Evolutionary conservation across 2,113 vertebrate species (phyloP), one percentile per base, ranked within the genome.

Genomic region (Ovis canadensis): DNA sequence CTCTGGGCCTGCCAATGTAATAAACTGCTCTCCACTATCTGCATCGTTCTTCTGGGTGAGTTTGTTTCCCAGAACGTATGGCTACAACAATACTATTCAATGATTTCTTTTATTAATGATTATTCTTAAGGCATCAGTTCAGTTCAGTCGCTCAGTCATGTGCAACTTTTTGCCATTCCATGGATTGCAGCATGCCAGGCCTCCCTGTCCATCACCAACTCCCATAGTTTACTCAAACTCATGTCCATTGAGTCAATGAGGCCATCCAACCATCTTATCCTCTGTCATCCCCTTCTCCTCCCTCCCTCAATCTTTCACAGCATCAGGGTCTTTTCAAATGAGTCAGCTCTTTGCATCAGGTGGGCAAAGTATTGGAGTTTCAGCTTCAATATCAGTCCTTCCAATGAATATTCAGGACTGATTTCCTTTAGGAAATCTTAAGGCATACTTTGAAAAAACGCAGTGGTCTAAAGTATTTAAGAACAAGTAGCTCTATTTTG

Each of bases 31-130:
- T 71, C n/a, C 67, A 71, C 67, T 40, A 40, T 40, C n/a, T 71
- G n/a, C 67, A 71, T 0, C 23, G 67, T 71, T 36, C 67, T 71
- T 40, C 67, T 71, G 67, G 13, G 19, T 40, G n/a, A 40, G n/a
- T 40, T 71, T 71, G 67, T 71, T 40, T 71, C 19, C 19, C 19
- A 40, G 36, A 71, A 71, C 0, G 0, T 71, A 36, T 40, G n/a
- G n/a, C 67, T 40, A 40, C 19, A 40, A 71, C 67, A 71, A 23
- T 40, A 40, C 14, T 59, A 31, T 27, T 59, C 59, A 91, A 86
- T 88, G 5, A 92, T 91, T 83, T 90, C 25, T 27, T 74, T 94
- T 84, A 95, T 29, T 29, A 86, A 52, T 84, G 6, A 94, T 48
- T 85, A 2, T 64, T 74, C 23, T 84, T 77, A 91, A 81, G 3